Base-by-base conservation (phyloP, 2,797 vertebrate species). In the Labroides dimidiatus region DNA sequence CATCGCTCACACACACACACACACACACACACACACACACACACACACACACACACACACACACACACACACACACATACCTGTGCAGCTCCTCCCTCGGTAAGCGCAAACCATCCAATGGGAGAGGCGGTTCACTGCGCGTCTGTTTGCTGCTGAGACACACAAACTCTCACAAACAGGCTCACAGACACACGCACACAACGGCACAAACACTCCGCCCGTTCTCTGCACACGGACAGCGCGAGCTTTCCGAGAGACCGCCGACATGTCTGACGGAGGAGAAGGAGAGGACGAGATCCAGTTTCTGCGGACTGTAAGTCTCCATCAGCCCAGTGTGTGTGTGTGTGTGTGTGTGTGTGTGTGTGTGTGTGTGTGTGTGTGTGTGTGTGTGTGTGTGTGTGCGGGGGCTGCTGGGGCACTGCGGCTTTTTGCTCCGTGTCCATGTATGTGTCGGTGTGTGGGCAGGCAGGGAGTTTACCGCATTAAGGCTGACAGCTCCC, bases 261-360 rank as follows among this genome's bases (percentile, higher is more conserved):
- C 78, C 4, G 47, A 77, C 84, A 94, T 95, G 93, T 90, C 93
- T 55, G 94, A 94, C 65, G 93, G 91, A 65, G 93, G 89, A 66
- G 94, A 94, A 69, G 93, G 88, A 55, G 94, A 94, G 76, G 94
- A 95, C 52, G 94, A 95, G 57, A 92, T 94, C 81, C 94, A 95
- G 89, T 95, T 95, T 77, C 79, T 95, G 75, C 90, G 94, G 23
- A 95, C 94, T 36, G 94, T 95, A 77, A 94, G 94, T 92, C 71
- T 1, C 23, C 13, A 2, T 23, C 10, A 12, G 5, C 30, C 7
- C 4, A 1, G 30, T 9, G 30, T 33, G 30, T 33, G 30, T 33
- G 30, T 33, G 5, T 33, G 8, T 33, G 30, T 33, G 30, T 9
- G 30, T 9, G 30, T 33, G 30, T 9, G 30, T 33, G 30, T 33